Base-by-base conservation (phyloP, 2,113 vertebrate genomes). In the Mormyrus iriodes region DNA sequence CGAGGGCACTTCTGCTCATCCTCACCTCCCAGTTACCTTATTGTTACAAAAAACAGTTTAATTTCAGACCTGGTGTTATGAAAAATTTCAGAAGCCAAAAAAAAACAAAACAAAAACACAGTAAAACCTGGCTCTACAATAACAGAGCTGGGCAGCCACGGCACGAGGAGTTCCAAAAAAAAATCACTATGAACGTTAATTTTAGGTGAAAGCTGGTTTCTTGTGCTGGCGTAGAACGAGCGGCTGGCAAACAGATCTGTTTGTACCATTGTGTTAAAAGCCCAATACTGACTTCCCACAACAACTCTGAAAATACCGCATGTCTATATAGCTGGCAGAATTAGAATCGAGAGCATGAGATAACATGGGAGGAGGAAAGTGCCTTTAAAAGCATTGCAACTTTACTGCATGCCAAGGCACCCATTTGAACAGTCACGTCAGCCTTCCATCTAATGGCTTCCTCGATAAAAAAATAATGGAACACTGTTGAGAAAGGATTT, bases 391-490 rank as follows among this genome's bases (percentile, higher is more conserved):
- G 69, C n/a, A 69, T 35, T 73, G 87, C 19, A 8, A 53, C 31
- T 88, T 48, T 9, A 79, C 69, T 76, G 88, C 52, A 79, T 39
- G 69, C 88, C 69, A 88, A 76, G 31, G 15, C 46, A 10, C 24
- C 53, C 88, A 88, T 82, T 88, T 82, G n/a, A 5, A 42, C 31
- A 82, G 4, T 53, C 55, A n/a, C 48, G 24, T 79, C 69, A 88
- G n/a, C 48, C 31, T 46, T 42, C 31, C 17, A 51, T 42, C 46
- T 39, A 48, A 52, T 39, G 3, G 3, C 31, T n/a, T 49, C 61
- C 42, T 46, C 19, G 31, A 82, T 52, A 88, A 5, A 88, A 55
- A 58, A 42, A 65, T 12, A 39, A 51, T 48, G 27, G n/a, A 15
- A 86, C 10, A 15, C 39, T 15, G 51, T 44, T 87, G n/a, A 35